phyloP scores from a whole-genome alignment of 92 coral and sea anemone genomes.

The Metridium senile region DNA sequence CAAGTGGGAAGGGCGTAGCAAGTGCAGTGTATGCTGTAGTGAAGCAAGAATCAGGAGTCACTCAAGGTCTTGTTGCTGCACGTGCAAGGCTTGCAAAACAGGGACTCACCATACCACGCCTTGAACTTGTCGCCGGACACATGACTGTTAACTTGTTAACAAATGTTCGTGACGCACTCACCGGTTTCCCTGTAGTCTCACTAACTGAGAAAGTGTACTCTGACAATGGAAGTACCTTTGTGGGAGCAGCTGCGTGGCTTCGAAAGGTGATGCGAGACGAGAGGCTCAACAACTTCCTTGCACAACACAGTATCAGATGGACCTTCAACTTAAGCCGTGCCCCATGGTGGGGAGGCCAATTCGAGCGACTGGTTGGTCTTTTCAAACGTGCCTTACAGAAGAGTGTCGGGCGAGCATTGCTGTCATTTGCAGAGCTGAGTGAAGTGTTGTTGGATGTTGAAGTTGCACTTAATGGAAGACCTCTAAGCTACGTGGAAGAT shows the following conservation, averaged over 20 bases:
- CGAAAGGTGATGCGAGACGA: slow-evolving; percentile 16
- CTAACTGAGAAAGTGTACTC: slow-evolving; percentile 3
- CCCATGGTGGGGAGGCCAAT: slow-evolving; percentile 36
- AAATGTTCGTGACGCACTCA: slow-evolving; percentile 8
- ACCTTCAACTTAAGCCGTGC: slow-evolving; percentile 20
- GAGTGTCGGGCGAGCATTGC: too few species aligned
- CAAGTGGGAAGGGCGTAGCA: slow-evolving; percentile 47
- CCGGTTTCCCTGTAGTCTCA: too few species aligned
- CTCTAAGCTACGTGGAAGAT: too few species aligned
- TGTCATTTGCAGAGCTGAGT: too few species aligned
- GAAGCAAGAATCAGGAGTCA: slow-evolving; percentile 18
- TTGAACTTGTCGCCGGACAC: slow-evolving; percentile 33
- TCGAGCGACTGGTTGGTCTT: slow-evolving; percentile 27
- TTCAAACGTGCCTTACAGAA: slow-evolving; percentile 18
- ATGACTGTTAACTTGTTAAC: slow-evolving; percentile 32
- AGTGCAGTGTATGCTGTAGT: slow-evolving; percentile 41
- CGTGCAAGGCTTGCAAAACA: slow-evolving; percentile 25
- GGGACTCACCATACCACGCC: slow-evolving; percentile 35
- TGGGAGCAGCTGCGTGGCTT: slow-evolving; percentile 17
- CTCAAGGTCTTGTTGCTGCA: slow-evolving; percentile 28
- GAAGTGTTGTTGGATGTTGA: too few species aligned
- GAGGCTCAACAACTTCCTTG: slow-evolving; percentile 10
- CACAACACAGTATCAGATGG: slow-evolving; percentile 1
- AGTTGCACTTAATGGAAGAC: too few species aligned
- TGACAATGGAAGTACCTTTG: slow-evolving; percentile 22